These are phyloP conservation scores for Hyla sarda DNA, from an alignment of 2,113 vertebrate species.

Conservation along the genomic window DNA sequence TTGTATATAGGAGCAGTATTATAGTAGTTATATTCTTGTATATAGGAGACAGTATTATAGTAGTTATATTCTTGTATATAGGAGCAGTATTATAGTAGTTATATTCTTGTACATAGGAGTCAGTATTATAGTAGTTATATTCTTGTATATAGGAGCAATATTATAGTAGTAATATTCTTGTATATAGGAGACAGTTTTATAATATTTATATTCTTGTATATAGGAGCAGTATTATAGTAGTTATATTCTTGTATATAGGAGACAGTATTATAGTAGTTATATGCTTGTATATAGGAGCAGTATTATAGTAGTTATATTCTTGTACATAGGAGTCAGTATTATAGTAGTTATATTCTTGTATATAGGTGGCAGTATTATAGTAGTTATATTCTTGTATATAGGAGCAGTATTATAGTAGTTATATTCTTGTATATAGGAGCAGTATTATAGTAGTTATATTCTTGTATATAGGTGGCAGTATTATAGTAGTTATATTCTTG, in stretches of 20 bases:
- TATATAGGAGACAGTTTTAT: constrained; percentile 2
- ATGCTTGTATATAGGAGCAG: not conserved
- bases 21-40: constrained; percentile 9
- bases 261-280: constrained; percentile 12
- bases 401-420: constrained; percentile 1
- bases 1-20: constrained; percentile 2
- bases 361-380: not conserved
- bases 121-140: constrained; percentile 26
- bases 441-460: not conserved
- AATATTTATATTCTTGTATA: constrained; percentile 5
- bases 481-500: not conserved
- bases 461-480: too few species aligned
- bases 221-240: constrained; percentile 16
- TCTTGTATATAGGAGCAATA: not conserved
- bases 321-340: not conserved
- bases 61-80: not conserved
- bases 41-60: not conserved
- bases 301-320: constrained; percentile 17
- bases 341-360: too few species aligned
- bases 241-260: constrained; percentile 1
- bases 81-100: constrained; percentile 2
- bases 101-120: too few species aligned
- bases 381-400: not conserved
- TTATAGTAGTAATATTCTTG: constrained; percentile 16
- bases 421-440: too few species aligned